These are phyloP conservation scores for Syngnathus acus DNA, from an alignment of 2,797 vertebrate species.

Conservation along the genomic window DNA sequence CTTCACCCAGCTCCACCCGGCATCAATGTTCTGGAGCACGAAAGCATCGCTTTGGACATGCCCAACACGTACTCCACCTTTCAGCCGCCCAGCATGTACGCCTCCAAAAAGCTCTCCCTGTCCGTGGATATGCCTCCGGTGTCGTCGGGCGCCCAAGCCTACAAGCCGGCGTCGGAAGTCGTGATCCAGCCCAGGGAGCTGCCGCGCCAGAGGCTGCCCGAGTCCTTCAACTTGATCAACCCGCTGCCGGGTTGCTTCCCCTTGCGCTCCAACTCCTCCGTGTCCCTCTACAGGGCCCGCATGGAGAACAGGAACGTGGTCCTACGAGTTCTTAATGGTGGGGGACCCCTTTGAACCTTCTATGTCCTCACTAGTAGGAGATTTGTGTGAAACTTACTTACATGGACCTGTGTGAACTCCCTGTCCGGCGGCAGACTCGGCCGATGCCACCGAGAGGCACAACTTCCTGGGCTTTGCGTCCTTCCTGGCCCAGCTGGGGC, in stretches of 20 bases:
- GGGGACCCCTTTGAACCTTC: conserved; percentile 6
- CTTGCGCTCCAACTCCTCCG: conserved; percentile 43
- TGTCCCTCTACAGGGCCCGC: conserved; percentile 69
- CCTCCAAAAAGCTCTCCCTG: conserved; percentile 22
- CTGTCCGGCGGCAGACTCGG: conserved; percentile 51
- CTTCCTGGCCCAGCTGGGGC: conserved; percentile 81
- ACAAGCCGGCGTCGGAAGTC: conserved; percentile 30
- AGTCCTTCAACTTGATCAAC: conserved; percentile 70
- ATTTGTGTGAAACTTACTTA: not conserved
- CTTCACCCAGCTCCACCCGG: conserved; percentile 60
- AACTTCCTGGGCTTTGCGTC: conserved; percentile 81
- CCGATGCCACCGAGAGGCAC: conserved; percentile 68
- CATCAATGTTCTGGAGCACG: conserved; percentile 70
- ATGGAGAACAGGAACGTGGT: conserved; percentile 76
- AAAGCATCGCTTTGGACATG: conserved; percentile 67
- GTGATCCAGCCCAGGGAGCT: conserved; percentile 56
- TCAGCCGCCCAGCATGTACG: conserved; percentile 17
- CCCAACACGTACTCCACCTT: conserved; percentile 68
- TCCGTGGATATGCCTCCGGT: conserved; percentile 8
- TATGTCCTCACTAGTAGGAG: no score
- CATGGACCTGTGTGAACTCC: not conserved
- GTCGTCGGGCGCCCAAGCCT: conserved; percentile 5
- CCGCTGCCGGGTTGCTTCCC: conserved; percentile 60
- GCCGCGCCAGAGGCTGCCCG: conserved; percentile 68
- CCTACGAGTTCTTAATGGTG: conserved; percentile 71